phyloP scores from a whole-genome alignment of 2,888 invertebrate genomes.

The Colostygia pectinataria region DNA sequence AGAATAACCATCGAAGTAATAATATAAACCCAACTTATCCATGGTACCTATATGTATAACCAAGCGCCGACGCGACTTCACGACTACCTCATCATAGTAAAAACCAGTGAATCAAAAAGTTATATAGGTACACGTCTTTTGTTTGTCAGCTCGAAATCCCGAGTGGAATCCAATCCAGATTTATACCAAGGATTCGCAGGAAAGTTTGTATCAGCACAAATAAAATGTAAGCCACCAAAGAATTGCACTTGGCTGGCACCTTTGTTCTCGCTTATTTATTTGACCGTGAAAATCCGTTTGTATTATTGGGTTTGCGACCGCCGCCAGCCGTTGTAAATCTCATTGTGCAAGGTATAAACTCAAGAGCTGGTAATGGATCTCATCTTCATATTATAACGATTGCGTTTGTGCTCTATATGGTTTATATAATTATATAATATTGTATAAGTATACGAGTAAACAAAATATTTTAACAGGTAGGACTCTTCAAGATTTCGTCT shows the following conservation, averaged over 20 bases:
- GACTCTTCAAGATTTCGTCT: too few relatives aligned
- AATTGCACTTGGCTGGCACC: conserved; percentile 22
- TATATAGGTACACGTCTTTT: background rate
- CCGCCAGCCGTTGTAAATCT: conserved; percentile 19
- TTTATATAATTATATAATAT: too few relatives aligned
- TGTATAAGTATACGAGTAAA: too few relatives aligned
- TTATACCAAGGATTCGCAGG: background rate
- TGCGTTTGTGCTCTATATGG: too few relatives aligned
- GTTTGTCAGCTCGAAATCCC: background rate
- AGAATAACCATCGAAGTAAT: too few relatives aligned
- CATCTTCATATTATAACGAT: background rate
- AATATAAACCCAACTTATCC: too few relatives aligned
- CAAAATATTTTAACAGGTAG: too few relatives aligned
- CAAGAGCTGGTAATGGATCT: background rate
- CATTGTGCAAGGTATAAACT: background rate
- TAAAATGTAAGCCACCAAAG: conserved; percentile 35
- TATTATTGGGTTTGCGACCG: conserved; percentile 43
- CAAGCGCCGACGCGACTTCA: too few relatives aligned
- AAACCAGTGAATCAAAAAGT: too few relatives aligned
- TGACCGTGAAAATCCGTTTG: conserved; percentile 56
- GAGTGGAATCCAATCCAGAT: background rate
- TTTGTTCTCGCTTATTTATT: conserved; percentile 48
- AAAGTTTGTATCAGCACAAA: conserved; percentile 22
- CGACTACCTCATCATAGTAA: too few relatives aligned
- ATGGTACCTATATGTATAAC: too few relatives aligned